Percentiles rank a stretch among this genome's conserved stretches.
These are phyloP conservation scores for Crotalus helleri DNA, from an alignment of 2,113 vertebrate genomes.

Conservation along the genomic window DNA sequence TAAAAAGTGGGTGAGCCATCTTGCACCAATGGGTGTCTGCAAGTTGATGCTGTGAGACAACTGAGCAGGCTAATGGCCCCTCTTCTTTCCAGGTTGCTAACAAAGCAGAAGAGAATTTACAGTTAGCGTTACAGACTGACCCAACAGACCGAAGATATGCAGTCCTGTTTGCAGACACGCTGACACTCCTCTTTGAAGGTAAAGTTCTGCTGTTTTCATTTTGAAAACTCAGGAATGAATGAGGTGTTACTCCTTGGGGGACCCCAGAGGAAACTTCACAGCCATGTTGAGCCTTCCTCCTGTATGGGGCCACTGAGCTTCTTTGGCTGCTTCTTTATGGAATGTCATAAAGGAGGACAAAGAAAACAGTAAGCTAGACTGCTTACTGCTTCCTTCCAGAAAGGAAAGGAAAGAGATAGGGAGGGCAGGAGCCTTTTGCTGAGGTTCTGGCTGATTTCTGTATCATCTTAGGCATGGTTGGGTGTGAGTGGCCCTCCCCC, in stretches of 20 bases:
- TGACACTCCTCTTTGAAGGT: constrained; percentile 95
- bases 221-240: background rate
- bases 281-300: background rate
- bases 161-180: constrained; percentile 91
- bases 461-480: background rate
- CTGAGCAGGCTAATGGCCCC: background rate
- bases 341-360: background rate
- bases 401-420: background rate
- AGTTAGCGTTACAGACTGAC: constrained; percentile 85
- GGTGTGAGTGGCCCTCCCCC: background rate
- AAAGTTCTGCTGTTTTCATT: constrained; percentile 18
- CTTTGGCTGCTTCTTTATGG: background rate
- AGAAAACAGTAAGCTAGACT: background rate
- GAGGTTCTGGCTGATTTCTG: background rate
- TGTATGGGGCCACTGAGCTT: background rate
- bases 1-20: background rate
- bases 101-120: constrained; percentile 93
- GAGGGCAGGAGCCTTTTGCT: background rate
- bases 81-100: constrained; percentile 78
- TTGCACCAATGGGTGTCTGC: background rate
- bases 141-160: constrained; percentile 86
- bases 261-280: background rate
- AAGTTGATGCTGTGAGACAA: background rate
- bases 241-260: background rate
- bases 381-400: no score